These are phyloP conservation scores for Drosophila mulleri DNA, from an alignment of 2,888 invertebrate genomes.

Conservation along the genomic window DNA sequence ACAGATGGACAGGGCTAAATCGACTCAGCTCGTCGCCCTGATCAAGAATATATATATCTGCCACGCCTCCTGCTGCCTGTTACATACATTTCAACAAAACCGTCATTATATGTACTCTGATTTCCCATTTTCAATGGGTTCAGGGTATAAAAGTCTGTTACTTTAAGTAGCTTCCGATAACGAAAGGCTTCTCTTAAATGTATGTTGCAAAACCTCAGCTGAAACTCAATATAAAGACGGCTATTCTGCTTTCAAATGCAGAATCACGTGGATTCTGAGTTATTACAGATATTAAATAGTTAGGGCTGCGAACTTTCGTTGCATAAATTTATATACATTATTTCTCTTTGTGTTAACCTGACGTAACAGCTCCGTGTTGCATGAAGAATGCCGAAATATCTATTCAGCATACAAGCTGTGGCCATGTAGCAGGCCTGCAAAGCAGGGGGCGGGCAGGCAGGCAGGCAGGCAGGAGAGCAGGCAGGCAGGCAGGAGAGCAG, in stretches of 20 bases:
- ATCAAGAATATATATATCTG: no score
- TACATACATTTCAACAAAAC: no score
- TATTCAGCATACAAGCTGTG: not conserved
- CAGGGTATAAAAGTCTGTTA: no score
- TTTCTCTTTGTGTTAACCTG: not conserved
- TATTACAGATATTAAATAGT: not conserved
- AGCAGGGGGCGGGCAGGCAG: not conserved
- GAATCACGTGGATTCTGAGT: no score
- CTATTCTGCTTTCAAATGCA: not conserved
- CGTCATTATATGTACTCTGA: no score
- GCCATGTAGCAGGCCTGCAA: not conserved
- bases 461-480: not conserved
- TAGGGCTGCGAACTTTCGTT: not conserved
- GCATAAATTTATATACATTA: not conserved
- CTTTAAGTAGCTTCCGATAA: no score
- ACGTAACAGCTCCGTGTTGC: not conserved
- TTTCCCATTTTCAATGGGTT: no score
- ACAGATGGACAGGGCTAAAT: no score
- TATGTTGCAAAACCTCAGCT: not conserved
- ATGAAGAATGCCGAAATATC: not conserved
- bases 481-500: not conserved
- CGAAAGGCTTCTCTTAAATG: not conserved
- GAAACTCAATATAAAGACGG: not conserved
- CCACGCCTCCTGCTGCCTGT: no score
- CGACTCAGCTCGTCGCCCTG: no score